Evolutionary conservation across 2,797 vertebrate species (phyloP), one percentile per base, ranked within the genome.

Genomic region (Carcharodon carcharias): DNA sequence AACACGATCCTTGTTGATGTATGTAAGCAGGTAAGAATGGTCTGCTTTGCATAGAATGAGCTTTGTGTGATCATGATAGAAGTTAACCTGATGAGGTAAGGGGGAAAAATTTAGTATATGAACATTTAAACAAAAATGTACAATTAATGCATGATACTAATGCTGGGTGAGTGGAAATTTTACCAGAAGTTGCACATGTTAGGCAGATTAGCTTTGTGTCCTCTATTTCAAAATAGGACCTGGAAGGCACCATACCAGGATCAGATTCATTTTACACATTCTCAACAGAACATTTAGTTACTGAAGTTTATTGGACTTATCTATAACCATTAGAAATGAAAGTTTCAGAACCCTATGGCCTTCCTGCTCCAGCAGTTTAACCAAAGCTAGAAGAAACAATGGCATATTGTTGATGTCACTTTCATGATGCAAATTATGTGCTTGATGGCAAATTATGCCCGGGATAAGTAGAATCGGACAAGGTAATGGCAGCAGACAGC

Each of bases 11-110:
- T 98, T 98, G 97, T 98, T 99, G 97, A 99, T 99, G 97, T 99
- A 99, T 96, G 99, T 99, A 97, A 99, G 98, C 96, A 99, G 97
- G 97, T 98, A 99, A 96, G 98, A 98, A 82, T 98, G 98, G 6
- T 98, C 98, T 73, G 98, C 98, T 98, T 99, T 99, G 97, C 98
- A 99, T 97, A 99, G 98, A 97, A 99, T 99, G 96, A 99, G 98
- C 97, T 99, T 99, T 40, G 99, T 99, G 97, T 99, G 99, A 97
- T 99, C 99, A 0, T 98, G 99, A 97, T 99, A 99, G 97, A 99
- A 99, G 97, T 99, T 99, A 77, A 99, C 99, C 99, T 99, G 97
- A 1, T 54, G 2, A 50, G 16, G 31, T 21, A 56, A 8, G 31
- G 50, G 26, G 11, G 56, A 11, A 8, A 71, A 21, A n/a, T 16